phyloP scores from a whole-genome alignment of 2,113 vertebrate species.

The Parus major region DNA sequence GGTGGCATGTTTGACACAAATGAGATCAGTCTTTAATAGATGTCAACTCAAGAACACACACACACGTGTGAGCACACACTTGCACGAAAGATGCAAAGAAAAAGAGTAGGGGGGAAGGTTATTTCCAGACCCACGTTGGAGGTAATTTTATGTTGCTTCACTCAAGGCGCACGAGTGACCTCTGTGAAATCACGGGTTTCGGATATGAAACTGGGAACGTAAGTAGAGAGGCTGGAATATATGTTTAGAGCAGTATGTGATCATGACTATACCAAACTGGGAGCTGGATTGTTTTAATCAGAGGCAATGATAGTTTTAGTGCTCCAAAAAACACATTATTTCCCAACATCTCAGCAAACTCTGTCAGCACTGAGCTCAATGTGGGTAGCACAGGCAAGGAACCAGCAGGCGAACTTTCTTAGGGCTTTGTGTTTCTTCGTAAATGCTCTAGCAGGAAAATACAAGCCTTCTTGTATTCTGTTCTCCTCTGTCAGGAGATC shows the following conservation, averaged over 20 bases:
- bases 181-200: conserved; percentile 74
- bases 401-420: background rate
- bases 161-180: conserved; percentile 69
- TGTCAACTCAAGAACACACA: conserved; percentile 66
- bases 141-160: conserved; percentile 73
- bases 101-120: conserved; percentile 8
- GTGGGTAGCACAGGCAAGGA: background rate
- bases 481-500: conserved; percentile 22
- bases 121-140: conserved; percentile 50
- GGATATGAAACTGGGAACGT: conserved; percentile 43
- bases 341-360: conserved; percentile 18
- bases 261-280: conserved; percentile 62
- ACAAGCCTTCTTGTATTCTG: conserved; percentile 1
- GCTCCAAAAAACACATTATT: conserved; percentile 59
- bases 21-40: conserved; percentile 69
- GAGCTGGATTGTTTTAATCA: conserved; percentile 65
- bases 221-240: conserved; percentile 63
- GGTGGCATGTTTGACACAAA: conserved; percentile 77
- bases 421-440: background rate
- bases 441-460: conserved; percentile 37
- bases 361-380: background rate
- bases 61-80: background rate
- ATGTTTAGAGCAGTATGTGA: conserved; percentile 59
- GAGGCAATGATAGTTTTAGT: conserved; percentile 63
- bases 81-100: background rate